Percentiles rank a stretch among this genome's conserved stretches.
Evolutionary conservation across 2,888 invertebrate species (phyloP).

Genomic region (Ligdia adustata): DNA sequence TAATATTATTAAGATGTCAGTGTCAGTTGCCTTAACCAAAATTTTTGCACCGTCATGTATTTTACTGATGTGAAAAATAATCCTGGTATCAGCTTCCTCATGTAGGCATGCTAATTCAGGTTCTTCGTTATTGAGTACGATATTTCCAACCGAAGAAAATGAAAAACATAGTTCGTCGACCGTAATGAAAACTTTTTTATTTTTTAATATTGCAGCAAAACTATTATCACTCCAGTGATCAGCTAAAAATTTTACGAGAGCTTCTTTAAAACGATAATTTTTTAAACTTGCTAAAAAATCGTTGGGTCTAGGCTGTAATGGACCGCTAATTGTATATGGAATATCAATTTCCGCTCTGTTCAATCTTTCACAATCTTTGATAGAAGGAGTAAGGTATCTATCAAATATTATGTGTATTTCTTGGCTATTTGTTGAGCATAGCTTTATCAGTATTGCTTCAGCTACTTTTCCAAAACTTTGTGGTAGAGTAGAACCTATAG

Average conservation of each 20-base stretch:
- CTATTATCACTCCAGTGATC: background rate
- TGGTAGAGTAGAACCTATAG: slow-evolving; percentile 24
- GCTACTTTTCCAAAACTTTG: slow-evolving; percentile 36
- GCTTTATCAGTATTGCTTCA: slow-evolving; percentile 16
- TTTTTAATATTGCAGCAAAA: background rate
- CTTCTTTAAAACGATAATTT: slow-evolving; percentile 34
- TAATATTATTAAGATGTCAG: slow-evolving; percentile 37
- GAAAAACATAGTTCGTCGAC: background rate
- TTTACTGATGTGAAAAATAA: slow-evolving; percentile 38
- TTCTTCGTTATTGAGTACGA: slow-evolving; percentile 32
- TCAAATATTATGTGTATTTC: slow-evolving; percentile 1
- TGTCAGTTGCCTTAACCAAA: slow-evolving; percentile 39
- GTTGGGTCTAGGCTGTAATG: slow-evolving; percentile 24
- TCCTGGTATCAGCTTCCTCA: slow-evolving; percentile 37
- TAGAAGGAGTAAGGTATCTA: background rate
- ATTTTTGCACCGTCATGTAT: slow-evolving; percentile 31
- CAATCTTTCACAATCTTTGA: too few species aligned
- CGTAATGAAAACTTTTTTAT: background rate
- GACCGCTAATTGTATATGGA: slow-evolving; percentile 3
- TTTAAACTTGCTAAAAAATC: slow-evolving; percentile 23
- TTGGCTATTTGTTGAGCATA: slow-evolving; percentile 21
- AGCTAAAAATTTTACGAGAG: slow-evolving; percentile 31
- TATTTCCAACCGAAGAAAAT: slow-evolving; percentile 9
- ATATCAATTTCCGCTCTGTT: too few species aligned
- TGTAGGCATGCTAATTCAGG: slow-evolving; percentile 29